phyloP scores from a whole-genome alignment of 2,113 vertebrate species.

The Microcebus murinus region DNA sequence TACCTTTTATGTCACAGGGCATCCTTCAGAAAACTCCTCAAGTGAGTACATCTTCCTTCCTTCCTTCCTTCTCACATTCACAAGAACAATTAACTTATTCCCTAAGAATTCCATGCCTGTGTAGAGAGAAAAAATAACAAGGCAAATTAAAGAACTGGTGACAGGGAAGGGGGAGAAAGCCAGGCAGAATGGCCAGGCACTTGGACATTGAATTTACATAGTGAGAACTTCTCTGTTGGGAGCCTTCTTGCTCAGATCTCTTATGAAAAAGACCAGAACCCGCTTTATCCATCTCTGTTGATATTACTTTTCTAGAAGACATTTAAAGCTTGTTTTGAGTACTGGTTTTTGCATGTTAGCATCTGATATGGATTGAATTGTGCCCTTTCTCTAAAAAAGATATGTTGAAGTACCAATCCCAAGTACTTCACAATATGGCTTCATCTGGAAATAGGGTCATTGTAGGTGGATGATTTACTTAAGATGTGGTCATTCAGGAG shows the following conservation, averaged over 20 bases:
- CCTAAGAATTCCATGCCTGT: background rate
- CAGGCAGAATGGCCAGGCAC: background rate
- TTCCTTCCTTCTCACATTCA: background rate
- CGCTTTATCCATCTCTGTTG: background rate
- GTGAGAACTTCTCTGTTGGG: background rate
- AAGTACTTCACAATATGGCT: background rate
- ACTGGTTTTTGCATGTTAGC: background rate
- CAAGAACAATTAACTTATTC: background rate
- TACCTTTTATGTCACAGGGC: rapidly evolving
- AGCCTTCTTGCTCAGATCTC: background rate
- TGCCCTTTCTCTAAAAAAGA: background rate
- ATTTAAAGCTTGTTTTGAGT: background rate
- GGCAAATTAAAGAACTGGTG: background rate
- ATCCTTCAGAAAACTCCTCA: background rate
- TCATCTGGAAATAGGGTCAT: background rate
- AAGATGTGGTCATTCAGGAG: background rate
- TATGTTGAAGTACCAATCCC: background rate
- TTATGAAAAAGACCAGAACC: background rate
- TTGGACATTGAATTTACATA: background rate
- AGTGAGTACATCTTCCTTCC: background rate
- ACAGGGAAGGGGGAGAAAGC: background rate
- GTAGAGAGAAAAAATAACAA: background rate
- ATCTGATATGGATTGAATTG: background rate
- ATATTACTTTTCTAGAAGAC: background rate
- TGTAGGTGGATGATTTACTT: background rate